Evolutionary conservation across 2,888 invertebrate genomes (phyloP).

Genomic region (Lordiphosa fenestrarum): DNA sequence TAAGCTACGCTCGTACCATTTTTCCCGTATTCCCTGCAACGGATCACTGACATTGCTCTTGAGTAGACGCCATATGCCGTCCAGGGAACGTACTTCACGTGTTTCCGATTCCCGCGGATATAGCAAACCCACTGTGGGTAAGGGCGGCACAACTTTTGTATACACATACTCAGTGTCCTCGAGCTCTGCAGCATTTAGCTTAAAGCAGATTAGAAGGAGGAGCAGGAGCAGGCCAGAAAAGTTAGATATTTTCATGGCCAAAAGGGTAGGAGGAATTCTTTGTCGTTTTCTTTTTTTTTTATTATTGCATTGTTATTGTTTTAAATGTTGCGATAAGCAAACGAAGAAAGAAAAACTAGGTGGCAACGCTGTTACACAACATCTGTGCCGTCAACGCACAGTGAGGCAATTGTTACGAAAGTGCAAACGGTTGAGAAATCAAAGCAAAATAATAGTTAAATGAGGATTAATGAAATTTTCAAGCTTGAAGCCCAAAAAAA

Average conservation of each 20-base stretch:
- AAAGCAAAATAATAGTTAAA: too few species aligned
- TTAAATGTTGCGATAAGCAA: constrained; percentile 2
- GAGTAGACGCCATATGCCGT: constrained; percentile 95
- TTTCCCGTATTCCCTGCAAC: constrained; percentile 86
- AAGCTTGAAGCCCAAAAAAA: too few species aligned
- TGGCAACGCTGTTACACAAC: constrained; percentile 9
- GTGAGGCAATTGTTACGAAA: too few species aligned
- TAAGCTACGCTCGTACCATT: constrained; percentile 88
- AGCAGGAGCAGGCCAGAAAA: not conserved
- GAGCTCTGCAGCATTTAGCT: not conserved
- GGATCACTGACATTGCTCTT: constrained; percentile 86
- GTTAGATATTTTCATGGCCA: not conserved
- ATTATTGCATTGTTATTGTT: not conserved
- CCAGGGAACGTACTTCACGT: constrained; percentile 88
- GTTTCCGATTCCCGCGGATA: constrained; percentile 87
- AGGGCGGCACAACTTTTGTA: constrained; percentile 26
- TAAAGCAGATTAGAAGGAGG: not conserved
- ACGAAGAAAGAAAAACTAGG: not conserved
- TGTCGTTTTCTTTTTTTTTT: not conserved
- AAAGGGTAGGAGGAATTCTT: too few species aligned
- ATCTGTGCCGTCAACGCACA: too few species aligned
- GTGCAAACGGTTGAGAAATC: too few species aligned
- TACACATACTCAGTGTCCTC: constrained; percentile 27
- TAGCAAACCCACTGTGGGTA: constrained; percentile 69
- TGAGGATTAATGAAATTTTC: too few species aligned